A percentile compares a stretch with the other conserved stretches of the same genome.
Evolutionary conservation across 2,113 vertebrate species (phyloP).

Genomic region (Podarcis raffonei): DNA sequence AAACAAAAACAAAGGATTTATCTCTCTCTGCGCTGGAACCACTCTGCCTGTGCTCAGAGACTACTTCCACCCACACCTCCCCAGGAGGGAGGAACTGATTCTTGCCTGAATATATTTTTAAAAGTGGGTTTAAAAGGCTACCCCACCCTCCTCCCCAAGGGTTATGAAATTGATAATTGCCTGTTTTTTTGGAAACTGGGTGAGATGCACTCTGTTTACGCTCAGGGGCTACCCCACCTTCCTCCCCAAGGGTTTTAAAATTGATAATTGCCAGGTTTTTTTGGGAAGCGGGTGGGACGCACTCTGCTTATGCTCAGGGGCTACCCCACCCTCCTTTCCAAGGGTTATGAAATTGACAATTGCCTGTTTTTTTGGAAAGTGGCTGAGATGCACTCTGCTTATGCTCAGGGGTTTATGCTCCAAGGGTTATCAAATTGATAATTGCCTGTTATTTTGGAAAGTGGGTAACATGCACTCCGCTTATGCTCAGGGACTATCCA

Average conservation of each 20-base stretch:
- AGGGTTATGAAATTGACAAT: background rate
- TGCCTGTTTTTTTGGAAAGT: no score
- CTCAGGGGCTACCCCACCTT: background rate
- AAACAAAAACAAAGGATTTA: background rate
- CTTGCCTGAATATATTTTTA: no score
- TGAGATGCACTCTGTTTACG: background rate
- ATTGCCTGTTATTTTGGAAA: no score
- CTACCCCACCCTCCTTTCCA: background rate
- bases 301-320: background rate
- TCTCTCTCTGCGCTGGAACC: no score
- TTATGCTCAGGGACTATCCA: background rate
- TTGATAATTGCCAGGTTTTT: no score
- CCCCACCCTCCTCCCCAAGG: no score
- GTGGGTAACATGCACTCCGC: background rate
- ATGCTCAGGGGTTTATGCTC: background rate
- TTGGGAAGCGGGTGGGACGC: background rate
- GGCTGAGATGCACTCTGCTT: background rate
- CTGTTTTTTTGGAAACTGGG: no score
- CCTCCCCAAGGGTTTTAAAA: no score
- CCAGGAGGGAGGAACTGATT: no score
- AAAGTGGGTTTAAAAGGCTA: no score
- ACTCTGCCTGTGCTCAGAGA: background rate
- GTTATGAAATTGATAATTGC: rapidly evolving
- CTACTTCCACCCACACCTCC: background rate
- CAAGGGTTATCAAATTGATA: background rate